phyloP scores from a whole-genome alignment of 2,888 invertebrate species.

The Cosmia trapezina region DNA sequence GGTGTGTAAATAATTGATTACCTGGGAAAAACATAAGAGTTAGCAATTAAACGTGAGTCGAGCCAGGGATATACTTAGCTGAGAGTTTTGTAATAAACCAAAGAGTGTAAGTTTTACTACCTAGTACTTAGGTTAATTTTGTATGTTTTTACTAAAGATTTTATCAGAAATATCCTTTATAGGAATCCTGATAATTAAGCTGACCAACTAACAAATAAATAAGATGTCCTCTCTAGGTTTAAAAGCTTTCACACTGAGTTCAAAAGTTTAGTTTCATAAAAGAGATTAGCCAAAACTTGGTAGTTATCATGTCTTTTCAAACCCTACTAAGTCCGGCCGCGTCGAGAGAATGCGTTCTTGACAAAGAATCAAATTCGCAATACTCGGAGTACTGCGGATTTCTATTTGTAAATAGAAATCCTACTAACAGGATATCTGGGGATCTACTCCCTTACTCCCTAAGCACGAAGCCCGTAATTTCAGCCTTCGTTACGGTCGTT shows the following conservation, averaged over 20 bases:
- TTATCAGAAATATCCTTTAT: not conserved
- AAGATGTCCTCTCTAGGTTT: not conserved
- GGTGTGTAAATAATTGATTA: not conserved
- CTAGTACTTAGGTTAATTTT: not conserved
- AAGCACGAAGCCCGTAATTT: too few species aligned
- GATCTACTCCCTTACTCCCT: too few species aligned
- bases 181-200: not conserved
- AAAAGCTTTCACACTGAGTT: not conserved
- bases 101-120: not conserved
- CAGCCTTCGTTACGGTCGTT: too few species aligned
- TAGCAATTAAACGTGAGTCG: not conserved
- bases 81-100: not conserved
- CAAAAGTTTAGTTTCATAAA: too few species aligned
- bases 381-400: too few species aligned
- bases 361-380: too few species aligned
- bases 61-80: not conserved
- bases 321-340: too few species aligned
- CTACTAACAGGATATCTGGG: too few species aligned
- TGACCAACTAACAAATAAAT: not conserved
- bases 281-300: too few species aligned
- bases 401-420: too few species aligned
- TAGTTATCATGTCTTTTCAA: too few species aligned
- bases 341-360: too few species aligned
- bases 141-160: not conserved
- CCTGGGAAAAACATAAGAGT: not conserved